These are phyloP conservation scores for Ischnura elegans DNA, from an alignment of 2,888 invertebrate species.

Conservation along the genomic window DNA sequence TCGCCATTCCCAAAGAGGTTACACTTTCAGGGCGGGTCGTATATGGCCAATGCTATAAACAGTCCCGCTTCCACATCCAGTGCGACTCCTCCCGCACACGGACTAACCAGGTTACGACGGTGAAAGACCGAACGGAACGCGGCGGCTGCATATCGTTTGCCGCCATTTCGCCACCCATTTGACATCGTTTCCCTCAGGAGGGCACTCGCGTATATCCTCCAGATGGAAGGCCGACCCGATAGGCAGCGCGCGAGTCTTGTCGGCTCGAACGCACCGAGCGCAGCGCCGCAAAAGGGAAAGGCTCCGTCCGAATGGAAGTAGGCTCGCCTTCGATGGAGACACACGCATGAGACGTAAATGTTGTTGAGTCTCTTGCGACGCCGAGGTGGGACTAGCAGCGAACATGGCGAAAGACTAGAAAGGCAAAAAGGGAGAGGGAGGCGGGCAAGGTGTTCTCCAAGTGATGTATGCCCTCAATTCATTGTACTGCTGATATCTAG, in stretches of 20 bases:
- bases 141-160: neutral
- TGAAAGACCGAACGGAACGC: neutral
- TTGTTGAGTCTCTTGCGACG: neutral
- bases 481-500: neutral
- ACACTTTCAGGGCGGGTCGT: slow-evolving; percentile 32
- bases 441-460: neutral
- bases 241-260: neutral
- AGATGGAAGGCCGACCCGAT: slow-evolving; percentile 4
- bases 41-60: slow-evolving; percentile 42
- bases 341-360: slow-evolving; percentile 28
- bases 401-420: neutral
- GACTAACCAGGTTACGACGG: neutral
- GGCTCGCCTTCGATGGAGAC: neutral
- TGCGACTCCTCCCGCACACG: neutral
- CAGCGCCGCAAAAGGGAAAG: slow-evolving; percentile 39
- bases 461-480: neutral
- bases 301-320: neutral
- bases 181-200: slow-evolving; percentile 2
- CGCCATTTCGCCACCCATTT: slow-evolving; percentile 24
- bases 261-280: neutral
- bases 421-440: neutral
- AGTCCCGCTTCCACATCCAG: neutral
- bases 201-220: neutral
- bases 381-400: neutral
- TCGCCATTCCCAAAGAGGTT: slow-evolving; percentile 12